A percentile compares a stretch with the other conserved stretches of the same genome.
Conservation (phyloP, 2,797 vertebrate genomes). For the Crenichthys baileyi region DNA sequence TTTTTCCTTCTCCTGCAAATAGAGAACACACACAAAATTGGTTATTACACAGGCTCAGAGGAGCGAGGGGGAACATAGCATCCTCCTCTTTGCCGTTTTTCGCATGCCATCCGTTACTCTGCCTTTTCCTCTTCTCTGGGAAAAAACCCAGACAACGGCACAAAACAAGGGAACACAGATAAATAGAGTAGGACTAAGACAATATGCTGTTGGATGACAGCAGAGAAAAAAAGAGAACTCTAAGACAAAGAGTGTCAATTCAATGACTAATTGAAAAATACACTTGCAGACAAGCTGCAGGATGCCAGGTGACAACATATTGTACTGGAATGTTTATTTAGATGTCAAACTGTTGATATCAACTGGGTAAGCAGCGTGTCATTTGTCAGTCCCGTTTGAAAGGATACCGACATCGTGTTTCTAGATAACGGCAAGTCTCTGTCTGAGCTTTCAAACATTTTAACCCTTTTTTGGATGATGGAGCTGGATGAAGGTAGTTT, state of each 20-base stretch:
- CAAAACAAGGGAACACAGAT: constrained; percentile 31
- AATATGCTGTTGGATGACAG: constrained; percentile 25
- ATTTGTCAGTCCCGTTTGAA: constrained; percentile 3
- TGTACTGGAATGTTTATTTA: constrained; percentile 25
- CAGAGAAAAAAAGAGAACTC: neutral
- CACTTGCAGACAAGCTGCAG: constrained; percentile 25
- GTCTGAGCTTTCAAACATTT: constrained; percentile 10
- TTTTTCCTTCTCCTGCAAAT: constrained; percentile 76
- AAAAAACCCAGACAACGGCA: constrained; percentile 16
- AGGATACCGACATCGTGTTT: constrained; percentile 15
- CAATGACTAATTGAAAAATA: constrained; percentile 45
- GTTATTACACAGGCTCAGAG: constrained; percentile 68
- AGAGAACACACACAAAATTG: constrained; percentile 69
- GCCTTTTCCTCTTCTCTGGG: constrained; percentile 30
- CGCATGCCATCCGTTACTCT: constrained; percentile 30
- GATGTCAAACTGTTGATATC: constrained; percentile 15
- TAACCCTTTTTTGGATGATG: neutral
- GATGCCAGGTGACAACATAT: constrained; percentile 28
- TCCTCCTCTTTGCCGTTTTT: constrained; percentile 44
- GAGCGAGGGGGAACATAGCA: constrained; percentile 52
- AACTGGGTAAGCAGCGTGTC: constrained; percentile 9
- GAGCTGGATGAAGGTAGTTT: neutral
- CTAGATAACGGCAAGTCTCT: constrained; percentile 4
- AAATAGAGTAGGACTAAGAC: constrained; percentile 5
- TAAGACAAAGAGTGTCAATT: constrained; percentile 30